These are phyloP conservation scores for Ibidorhyncha struthersii DNA, from an alignment of 2,113 vertebrate species.

Conservation along the genomic window DNA sequence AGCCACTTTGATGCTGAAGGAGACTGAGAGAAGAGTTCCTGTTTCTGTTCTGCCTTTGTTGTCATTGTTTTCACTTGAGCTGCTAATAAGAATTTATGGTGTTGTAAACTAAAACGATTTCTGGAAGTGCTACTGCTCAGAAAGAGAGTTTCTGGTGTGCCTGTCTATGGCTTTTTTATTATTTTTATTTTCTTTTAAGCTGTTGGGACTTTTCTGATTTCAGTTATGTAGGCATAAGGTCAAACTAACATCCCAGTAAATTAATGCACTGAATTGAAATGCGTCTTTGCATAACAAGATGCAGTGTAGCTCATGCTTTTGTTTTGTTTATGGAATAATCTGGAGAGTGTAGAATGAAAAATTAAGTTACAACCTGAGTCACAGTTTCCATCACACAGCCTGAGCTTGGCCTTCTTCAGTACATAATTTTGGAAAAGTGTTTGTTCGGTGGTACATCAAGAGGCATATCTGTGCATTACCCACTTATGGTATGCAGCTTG, in stretches of 20 bases:
- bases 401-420: neutral
- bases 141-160: neutral
- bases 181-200: neutral
- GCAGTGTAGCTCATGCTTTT: neutral
- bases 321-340: neutral
- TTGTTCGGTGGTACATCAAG: neutral
- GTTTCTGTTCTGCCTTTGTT: neutral
- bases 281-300: neutral
- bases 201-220: neutral
- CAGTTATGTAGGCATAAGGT: neutral
- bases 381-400: neutral
- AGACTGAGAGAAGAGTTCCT: neutral
- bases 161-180: neutral
- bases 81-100: neutral
- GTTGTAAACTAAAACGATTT: neutral
- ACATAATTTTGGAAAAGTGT: neutral
- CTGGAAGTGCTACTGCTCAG: neutral
- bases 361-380: neutral
- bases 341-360: neutral
- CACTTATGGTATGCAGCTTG: neutral
- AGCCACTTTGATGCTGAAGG: neutral
- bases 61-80: neutral
- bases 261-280: neutral
- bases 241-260: neutral
- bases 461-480: neutral